phyloP scores from a whole-genome alignment of 2,888 invertebrate species.

The Euplagia quadripunctaria region DNA sequence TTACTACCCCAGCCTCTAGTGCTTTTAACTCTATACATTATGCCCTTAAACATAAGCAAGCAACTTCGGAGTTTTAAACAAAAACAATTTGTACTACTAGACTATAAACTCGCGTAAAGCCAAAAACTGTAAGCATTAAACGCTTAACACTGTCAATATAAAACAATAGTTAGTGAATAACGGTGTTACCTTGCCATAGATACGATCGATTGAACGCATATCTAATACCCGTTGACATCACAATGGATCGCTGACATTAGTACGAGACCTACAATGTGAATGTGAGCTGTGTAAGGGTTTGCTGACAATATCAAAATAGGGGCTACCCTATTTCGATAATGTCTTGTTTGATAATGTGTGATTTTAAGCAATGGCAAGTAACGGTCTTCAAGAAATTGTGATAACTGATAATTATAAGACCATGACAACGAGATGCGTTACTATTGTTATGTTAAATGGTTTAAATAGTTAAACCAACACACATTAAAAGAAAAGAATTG shows the following conservation, averaged over 20 bases:
- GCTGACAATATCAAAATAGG: not conserved
- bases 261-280: slow-evolving; percentile 21
- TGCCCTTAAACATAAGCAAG: not conserved
- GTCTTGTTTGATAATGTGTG: too few relatives aligned
- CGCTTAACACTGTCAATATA: slow-evolving; percentile 9
- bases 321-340: not conserved
- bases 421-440: too few relatives aligned
- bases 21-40: not conserved
- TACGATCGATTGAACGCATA: slow-evolving; percentile 48
- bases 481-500: too few relatives aligned
- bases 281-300: not conserved
- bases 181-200: slow-evolving; percentile 42
- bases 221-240: slow-evolving; percentile 49
- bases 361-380: too few relatives aligned
- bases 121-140: slow-evolving; percentile 29
- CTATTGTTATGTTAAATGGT: too few relatives aligned
- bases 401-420: too few relatives aligned
- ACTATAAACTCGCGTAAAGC: not conserved
- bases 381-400: too few relatives aligned
- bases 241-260: slow-evolving; percentile 48
- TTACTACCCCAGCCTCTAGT: not conserved
- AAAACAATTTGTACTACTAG: not conserved
- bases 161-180: slow-evolving; percentile 54
- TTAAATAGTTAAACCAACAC: too few relatives aligned
- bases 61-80: too few relatives aligned